These are phyloP conservation scores for Luffia ferchaultella DNA, from an alignment of 2,888 invertebrate species.

Conservation along the genomic window DNA sequence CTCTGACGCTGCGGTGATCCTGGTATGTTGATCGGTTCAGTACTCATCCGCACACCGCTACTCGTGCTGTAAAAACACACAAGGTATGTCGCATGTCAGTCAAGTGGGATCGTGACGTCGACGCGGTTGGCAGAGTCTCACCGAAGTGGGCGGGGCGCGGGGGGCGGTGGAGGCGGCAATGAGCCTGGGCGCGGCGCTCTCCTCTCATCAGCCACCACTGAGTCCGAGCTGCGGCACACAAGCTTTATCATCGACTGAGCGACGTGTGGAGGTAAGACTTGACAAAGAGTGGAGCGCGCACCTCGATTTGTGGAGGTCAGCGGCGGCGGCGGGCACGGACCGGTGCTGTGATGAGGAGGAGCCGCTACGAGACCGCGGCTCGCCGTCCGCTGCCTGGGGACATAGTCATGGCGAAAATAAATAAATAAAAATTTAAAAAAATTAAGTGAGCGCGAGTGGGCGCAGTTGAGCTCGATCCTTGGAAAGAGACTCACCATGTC, in stretches of 20 bases:
- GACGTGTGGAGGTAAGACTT: conserved; percentile 17
- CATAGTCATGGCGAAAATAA: no score
- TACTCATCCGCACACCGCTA: conserved; percentile 21
- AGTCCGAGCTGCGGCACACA: conserved; percentile 47
- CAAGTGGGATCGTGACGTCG: no score
- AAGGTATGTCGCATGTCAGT: no score
- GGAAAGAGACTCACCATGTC: conserved; percentile 20
- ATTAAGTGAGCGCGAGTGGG: no score
- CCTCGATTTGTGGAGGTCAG: conserved; percentile 3
- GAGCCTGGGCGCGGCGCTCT: conserved; percentile 23
- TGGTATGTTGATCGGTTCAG: conserved; percentile 72
- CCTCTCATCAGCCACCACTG: conserved; percentile 32
- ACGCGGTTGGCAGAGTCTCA: no score
- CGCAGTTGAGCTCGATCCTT: no score
- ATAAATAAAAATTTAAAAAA: no score
- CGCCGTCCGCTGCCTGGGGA: conserved; percentile 26
- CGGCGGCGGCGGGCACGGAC: conserved; percentile 14
- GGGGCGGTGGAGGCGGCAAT: conserved; percentile 22
- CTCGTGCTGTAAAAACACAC: no score
- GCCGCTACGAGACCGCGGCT: conserved; percentile 30
- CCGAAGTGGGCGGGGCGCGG: conserved; percentile 3
- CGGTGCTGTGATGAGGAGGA: conserved; percentile 11
- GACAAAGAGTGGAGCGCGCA: background rate
- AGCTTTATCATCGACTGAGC: no score
- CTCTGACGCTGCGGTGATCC: conserved; percentile 59